These are phyloP conservation scores for Tineola bisselliella DNA, from an alignment of 2,888 invertebrate species.

Conservation along the genomic window DNA sequence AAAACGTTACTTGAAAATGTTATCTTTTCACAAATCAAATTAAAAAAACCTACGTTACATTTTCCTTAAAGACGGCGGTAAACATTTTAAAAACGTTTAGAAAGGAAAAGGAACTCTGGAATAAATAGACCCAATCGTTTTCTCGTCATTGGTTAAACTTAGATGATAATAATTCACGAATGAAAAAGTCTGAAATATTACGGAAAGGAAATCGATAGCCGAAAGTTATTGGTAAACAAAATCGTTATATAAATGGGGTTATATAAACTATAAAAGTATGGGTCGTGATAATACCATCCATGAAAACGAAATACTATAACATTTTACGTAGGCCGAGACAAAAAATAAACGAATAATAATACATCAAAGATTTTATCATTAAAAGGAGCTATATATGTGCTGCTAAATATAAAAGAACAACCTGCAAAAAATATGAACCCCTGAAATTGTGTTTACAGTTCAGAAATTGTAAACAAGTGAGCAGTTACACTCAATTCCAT, in stretches of 20 bases:
- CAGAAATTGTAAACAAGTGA: neutral
- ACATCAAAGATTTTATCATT: no score
- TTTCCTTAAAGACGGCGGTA: neutral
- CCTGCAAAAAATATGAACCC: neutral
- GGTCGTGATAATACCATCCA: no score
- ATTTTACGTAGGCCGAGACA: no score
- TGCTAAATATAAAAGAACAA: no score
- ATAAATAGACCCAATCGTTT: neutral
- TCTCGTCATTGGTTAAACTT: neutral
- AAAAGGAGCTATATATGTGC: no score
- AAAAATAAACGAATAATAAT: no score
- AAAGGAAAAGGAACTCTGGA: neutral
- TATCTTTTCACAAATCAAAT: neutral
- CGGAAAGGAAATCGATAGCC: neutral
- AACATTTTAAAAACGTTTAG: neutral
- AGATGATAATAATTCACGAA: neutral
- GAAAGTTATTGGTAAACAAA: neutral
- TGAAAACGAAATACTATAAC: no score
- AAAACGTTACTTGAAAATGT: neutral
- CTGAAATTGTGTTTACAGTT: conserved; percentile 1
- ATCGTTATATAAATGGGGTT: neutral
- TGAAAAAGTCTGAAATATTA: neutral
- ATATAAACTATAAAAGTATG: neutral
- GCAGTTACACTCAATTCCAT: conserved; percentile 1
- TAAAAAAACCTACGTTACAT: neutral